These are phyloP conservation scores for Heloderma charlesbogerti DNA, from an alignment of 2,113 vertebrate species.

Conservation along the genomic window DNA sequence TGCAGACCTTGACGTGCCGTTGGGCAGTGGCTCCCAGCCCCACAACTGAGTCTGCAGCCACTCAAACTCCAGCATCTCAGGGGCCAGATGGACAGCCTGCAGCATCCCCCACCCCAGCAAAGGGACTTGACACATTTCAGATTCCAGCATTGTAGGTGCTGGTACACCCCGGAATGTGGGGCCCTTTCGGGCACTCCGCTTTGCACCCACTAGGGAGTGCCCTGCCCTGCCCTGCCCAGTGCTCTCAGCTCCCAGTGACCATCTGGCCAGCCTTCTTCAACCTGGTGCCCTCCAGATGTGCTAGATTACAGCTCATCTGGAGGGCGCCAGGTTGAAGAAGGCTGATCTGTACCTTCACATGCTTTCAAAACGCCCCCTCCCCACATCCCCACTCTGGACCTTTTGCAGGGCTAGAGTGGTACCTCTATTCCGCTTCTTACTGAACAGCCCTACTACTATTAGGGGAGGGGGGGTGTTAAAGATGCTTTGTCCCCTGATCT, in stretches of 20 bases:
- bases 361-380: not conserved
- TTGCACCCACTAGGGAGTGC: not conserved
- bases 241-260: not conserved
- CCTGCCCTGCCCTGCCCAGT: too few species aligned
- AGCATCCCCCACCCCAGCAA: too few species aligned
- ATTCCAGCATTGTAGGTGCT: too few species aligned
- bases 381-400: not conserved
- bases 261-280: too few species aligned
- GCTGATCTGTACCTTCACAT: not conserved
- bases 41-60: not conserved
- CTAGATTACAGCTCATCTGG: not conserved
- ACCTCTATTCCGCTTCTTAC: not conserved
- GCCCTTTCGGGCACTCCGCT: not conserved
- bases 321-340: rapidly evolving
- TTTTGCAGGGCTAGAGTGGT: not conserved
- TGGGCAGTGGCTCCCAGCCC: too few species aligned
- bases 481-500: not conserved
- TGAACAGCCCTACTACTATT: too few species aligned
- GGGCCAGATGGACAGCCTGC: too few species aligned
- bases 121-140: too few species aligned
- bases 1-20: not conserved
- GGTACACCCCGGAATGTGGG: too few species aligned
- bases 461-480: too few species aligned
- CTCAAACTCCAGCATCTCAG: too few species aligned
- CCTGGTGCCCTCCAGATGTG: too few species aligned